Evolutionary conservation across 2,113 vertebrate species (phyloP), one percentile per base, ranked within the genome.

Genomic region (Tympanuchus pallidicinctus): DNA sequence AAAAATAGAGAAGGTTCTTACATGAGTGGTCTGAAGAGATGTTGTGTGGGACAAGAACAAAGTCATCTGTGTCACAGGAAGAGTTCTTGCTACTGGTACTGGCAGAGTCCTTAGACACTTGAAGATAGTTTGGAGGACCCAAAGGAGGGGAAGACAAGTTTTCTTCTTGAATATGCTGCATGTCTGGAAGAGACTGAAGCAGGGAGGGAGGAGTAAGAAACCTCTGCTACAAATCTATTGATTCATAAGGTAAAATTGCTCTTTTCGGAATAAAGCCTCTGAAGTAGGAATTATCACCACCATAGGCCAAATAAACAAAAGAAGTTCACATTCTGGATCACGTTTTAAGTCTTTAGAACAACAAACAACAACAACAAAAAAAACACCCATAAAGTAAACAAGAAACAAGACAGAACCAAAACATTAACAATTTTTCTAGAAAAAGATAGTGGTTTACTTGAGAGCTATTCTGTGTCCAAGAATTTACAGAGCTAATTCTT

Each of bases 41-140:
- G 94, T 97, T 98, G 97, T 99, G 98, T 28, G 99, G 99, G 88
- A 99, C 99, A 95, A 99, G 98, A 87, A 99, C 99, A 94, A 99
- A 99, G 97, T 99, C 99, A 60, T 99, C 99, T 11, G 98, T 99
- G 97, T 99, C 99, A 84, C 98, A 98, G 67, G 99, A 99, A 13
- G 99, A 99, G 97, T 99, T 99, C 98, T 99, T 99, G 98, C 99
- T 99, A 95, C 98, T 99, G 94, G 98, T 99, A 95, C 99, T 99
- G 73, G 98, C 98, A 48, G 99, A 99, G 89, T 99, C 99, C 96
- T 99, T 99, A 96, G 99, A 99, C 85, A 99, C 98, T 95, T 99
- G 99, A 84, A 99, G 98, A 89, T 98, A 99, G 97, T 98, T 99
- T 52, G 99, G 99, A 82, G 99, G 99, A 59, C 98, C 99, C 77